Base-by-base conservation (phyloP, 1,140 invertebrate genomes). In the Carposina sasakii region DNA sequence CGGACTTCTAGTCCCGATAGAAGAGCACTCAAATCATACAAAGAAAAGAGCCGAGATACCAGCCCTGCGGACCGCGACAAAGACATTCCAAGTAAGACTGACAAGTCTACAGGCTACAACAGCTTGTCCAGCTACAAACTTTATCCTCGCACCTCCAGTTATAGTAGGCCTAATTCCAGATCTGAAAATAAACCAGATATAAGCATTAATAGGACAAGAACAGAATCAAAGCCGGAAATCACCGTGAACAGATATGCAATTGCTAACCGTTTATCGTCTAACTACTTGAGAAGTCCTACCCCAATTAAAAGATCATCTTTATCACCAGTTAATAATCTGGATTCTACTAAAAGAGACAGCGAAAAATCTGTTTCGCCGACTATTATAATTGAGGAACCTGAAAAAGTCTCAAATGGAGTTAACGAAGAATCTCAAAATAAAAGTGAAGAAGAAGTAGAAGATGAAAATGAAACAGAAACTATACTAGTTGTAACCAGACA, bases 401-500 rank as follows among this genome's bases (percentile, higher is more conserved):
- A 50, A 46, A 47, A 57, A n/a, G 58, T 63, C 20, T 10, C 47
- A 23, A 53, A 39, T 30, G 36, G 55, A 5, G 42, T 57, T 47
- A 50, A 40, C 43, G 19, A 44, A 21, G 39, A 60, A 57, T 60
- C 57, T 52, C 55, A 54, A 1, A 21, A 10, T 9, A 17, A 15
- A 36, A 36, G 8, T 36, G 16, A 2, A 36, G 39, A 42, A 15
- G 48, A 51, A 50, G 44, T 37, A 9, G 42, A 59, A 46, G 47
- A 50, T 33, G 43, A 59, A 17, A 46, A 58, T 36, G 62, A 73
- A 46, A 66, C 55, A 54, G 76, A 84, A 67, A 88, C 87, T 1
- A 63, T 94, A 3, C 87, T 86, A 3, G 88, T 94, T 15, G 83
- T 92, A 0, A 93, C 91, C 0, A 84, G 93, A 56, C 90, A 89